phyloP scores from a whole-genome alignment of 1,140 invertebrate genomes.

The Metopolophium dirhodum region DNA sequence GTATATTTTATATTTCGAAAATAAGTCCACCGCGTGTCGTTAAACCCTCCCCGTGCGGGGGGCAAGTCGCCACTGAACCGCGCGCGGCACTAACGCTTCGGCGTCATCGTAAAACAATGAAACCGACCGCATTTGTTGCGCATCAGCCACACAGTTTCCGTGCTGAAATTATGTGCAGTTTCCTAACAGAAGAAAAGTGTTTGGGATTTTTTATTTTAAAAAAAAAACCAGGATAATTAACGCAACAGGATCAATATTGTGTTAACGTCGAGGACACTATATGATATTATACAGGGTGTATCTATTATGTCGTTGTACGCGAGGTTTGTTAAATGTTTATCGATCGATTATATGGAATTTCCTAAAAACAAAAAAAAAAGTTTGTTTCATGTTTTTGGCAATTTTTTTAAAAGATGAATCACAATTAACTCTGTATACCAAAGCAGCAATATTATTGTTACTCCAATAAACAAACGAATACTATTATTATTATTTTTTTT shows the following conservation, averaged over 20 bases:
- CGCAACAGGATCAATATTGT: neutral
- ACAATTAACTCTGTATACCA: too few species aligned
- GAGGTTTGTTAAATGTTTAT: too few species aligned
- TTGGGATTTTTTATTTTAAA: neutral
- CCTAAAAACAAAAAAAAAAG: too few species aligned
- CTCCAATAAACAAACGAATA: too few species aligned
- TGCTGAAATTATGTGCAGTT: neutral
- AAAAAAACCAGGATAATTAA: neutral
- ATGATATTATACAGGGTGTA: too few species aligned
- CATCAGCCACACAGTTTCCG: neutral
- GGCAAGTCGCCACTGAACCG: neutral
- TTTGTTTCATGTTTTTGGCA: too few species aligned
- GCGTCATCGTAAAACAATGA: conserved; percentile 10
- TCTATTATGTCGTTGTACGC: too few species aligned
- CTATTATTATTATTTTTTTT: too few species aligned
- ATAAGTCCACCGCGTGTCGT: neutral
- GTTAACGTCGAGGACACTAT: too few species aligned
- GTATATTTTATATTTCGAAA: neutral
- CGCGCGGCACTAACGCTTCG: neutral
- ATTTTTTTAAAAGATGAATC: too few species aligned
- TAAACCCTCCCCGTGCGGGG: neutral
- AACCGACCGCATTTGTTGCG: neutral
- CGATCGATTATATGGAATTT: too few species aligned
- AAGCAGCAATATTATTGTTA: too few species aligned
- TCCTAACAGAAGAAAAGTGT: neutral